phyloP scores from a whole-genome alignment of 2,888 invertebrate species.

The Malachius bipustulatus region DNA sequence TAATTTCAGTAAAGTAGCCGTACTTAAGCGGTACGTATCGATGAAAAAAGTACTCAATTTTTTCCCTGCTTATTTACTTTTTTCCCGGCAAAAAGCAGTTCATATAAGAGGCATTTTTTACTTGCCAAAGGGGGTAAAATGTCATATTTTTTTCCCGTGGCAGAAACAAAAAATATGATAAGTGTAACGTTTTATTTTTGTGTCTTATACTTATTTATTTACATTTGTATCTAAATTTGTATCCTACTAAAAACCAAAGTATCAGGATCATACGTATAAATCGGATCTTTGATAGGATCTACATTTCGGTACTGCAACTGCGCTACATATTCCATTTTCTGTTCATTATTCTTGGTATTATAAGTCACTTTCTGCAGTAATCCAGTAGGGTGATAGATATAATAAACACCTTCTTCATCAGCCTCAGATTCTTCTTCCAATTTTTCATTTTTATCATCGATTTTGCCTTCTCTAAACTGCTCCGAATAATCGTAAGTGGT shows the following conservation, averaged over 20 bases:
- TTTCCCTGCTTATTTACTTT: no score
- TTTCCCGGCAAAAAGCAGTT: no score
- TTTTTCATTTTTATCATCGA: constrained; percentile 14
- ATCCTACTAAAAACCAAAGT: constrained; percentile 23
- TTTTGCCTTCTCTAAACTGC: not conserved
- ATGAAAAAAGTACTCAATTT: no score
- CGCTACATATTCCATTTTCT: constrained; percentile 53
- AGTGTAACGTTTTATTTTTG: no score
- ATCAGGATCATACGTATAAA: constrained; percentile 41
- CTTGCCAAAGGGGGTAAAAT: no score
- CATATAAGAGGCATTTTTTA: no score
- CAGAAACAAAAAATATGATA: no score
- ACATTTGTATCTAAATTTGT: constrained; percentile 8
- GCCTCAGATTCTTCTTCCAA: constrained; percentile 18
- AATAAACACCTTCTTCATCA: constrained; percentile 45
- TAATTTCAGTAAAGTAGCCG: no score
- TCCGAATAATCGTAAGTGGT: constrained; percentile 2
- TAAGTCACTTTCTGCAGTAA: constrained; percentile 51
- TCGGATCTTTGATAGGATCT: constrained; percentile 49
- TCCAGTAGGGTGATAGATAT: constrained; percentile 50
- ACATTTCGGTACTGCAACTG: constrained; percentile 50
- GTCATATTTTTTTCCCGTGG: no score
- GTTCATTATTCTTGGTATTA: constrained; percentile 40
- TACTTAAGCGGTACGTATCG: no score
- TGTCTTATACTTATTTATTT: no score